Evolutionary conservation across 2,113 vertebrate species (phyloP).

Genomic region (Thunnus maccoyii): DNA sequence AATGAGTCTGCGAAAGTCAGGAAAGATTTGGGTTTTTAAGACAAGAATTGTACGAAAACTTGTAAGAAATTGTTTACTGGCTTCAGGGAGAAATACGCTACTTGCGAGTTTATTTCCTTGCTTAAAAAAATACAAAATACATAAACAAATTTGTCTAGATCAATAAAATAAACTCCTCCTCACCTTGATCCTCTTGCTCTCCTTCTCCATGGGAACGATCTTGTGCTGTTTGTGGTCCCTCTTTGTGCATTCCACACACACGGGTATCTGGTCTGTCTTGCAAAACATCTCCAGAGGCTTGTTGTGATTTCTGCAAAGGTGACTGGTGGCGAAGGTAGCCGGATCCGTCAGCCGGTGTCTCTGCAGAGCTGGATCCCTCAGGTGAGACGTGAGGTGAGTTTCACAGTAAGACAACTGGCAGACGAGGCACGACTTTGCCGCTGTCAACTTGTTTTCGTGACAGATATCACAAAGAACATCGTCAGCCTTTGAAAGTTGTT

Average conservation of each 20-base stretch:
- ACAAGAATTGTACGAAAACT: too few relatives aligned
- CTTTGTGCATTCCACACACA: conserved; percentile 90
- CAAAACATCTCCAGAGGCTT: conserved; percentile 91
- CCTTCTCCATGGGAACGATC: conserved; percentile 87
- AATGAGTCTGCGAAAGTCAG: conserved; percentile 32
- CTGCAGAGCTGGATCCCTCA: conserved; percentile 85
- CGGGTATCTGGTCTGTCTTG: conserved; percentile 87
- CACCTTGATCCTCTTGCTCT: conserved; percentile 89
- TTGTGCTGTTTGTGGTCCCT: conserved; percentile 89
- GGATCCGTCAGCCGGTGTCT: conserved; percentile 89
- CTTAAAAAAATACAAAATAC: neutral
- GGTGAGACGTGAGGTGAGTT: conserved; percentile 89
- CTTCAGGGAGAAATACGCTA: too few relatives aligned
- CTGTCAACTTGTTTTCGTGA: neutral
- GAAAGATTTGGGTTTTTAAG: too few relatives aligned
- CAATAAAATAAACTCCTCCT: conserved; percentile 15
- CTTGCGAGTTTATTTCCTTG: too few relatives aligned
- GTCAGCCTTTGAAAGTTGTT: conserved; percentile 7
- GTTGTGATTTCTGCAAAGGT: conserved; percentile 85
- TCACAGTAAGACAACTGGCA: conserved; percentile 80
- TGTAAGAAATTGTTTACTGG: too few relatives aligned
- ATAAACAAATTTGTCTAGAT: neutral
- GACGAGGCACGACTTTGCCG: conserved; percentile 70
- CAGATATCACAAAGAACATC: conserved; percentile 89
- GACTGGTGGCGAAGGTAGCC: conserved; percentile 85